Evolutionary conservation across 2,888 invertebrate genomes (phyloP), one percentile per base, ranked within the genome.

Genomic region (Ophioninae sp.): DNA sequence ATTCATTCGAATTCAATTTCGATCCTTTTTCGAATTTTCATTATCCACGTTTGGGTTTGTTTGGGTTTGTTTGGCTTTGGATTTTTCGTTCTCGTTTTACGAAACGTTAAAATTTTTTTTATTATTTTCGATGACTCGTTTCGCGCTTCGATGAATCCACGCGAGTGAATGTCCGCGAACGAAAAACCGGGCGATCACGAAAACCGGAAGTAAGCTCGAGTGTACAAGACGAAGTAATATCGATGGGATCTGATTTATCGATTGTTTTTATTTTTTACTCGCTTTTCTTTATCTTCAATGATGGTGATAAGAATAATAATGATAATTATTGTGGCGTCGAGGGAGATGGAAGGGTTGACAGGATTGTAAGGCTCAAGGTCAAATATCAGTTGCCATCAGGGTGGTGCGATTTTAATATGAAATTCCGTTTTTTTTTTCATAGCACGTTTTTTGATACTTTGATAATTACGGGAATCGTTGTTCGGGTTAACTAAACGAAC

Each of bases 131-230:
- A 39, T 13, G 30, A 39, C 61, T 62, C 37, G 37, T 20, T 70
- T 65, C 20, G 37, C 39, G 70, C 65, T 72, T 78, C 81, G 70
- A 84, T 84, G 84, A n/a, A 3, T 68, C 79, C 44, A 10, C 37
- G 81, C 50, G 59, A 62, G 85, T 85, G 86, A 86, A 86, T 86
- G 86, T 81, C 82, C 50, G 76, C 75, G 82, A 74, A 50, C 39
- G 80, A 75, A 73, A 83, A 82, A 72, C 70, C 57, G 70, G 76
- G 81, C 59, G 82, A 79, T 68, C 23, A 72, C 74, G 83, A 80
- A 65, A 80, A 82, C 76, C 83, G 79, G 78, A 86, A 86, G 86
- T 86, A 82, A 86, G 85, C 79, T 69, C 68, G 8, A 65, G 13
- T 30, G 23, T 13, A 72, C n/a, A n/a, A 23, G 10, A n/a, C 73